A percentile compares a stretch with the other conserved stretches of the same genome.
phyloP scores from a whole-genome alignment of 2,797 vertebrate genomes.

The Prionace glauca region DNA sequence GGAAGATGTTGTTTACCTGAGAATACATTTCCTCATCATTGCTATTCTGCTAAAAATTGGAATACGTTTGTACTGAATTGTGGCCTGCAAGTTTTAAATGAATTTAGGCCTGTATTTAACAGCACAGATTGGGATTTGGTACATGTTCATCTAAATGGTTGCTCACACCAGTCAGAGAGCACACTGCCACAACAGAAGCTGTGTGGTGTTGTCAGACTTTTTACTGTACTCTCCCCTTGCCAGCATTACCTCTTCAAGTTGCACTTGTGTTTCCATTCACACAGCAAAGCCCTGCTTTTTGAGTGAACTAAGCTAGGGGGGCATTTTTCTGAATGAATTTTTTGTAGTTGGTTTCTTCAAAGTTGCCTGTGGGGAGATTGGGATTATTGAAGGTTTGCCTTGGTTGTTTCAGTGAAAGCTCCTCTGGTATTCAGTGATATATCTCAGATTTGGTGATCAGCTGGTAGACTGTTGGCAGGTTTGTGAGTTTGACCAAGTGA shows the following conservation, averaged over 20 bases:
- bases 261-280: neutral
- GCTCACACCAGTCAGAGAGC: no score
- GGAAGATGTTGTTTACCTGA: neutral
- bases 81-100: neutral
- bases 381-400: neutral
- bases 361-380: neutral
- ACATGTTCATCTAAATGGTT: neutral
- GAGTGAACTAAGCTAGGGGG: neutral
- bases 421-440: neutral
- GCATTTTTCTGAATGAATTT: neutral
- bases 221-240: neutral
- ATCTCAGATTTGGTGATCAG: neutral
- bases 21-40: neutral
- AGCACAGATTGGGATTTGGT: neutral
- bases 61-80: neutral
- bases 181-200: no score
- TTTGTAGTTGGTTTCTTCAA: neutral
- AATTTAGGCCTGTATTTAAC: neutral
- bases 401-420: neutral
- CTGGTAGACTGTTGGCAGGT: neutral
- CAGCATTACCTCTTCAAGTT: no score
- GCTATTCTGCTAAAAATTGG: neutral
- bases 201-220: no score
- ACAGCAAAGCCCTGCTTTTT: neutral
- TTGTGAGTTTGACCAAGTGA: neutral